Evolutionary conservation across 2,113 vertebrate species (phyloP).

Genomic region (Bubo blakistoni): DNA sequence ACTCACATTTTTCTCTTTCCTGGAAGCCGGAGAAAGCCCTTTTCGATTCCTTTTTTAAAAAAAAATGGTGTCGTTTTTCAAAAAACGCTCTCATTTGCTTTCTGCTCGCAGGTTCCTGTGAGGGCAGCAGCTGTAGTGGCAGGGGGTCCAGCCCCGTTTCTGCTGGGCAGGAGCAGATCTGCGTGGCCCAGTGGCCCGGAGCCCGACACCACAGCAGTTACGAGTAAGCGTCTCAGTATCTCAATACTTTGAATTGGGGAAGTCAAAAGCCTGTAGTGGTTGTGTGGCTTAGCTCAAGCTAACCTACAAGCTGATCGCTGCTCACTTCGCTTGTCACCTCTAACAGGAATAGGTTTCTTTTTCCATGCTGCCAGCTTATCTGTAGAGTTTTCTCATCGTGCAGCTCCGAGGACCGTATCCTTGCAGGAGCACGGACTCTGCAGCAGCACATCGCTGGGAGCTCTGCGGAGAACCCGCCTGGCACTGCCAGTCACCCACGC

Average conservation of each 20-base stretch:
- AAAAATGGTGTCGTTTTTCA: rapidly evolving
- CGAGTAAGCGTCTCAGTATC: neutral
- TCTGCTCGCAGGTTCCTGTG: neutral
- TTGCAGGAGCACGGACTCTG: neutral
- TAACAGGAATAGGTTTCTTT: neutral
- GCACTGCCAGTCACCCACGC: neutral
- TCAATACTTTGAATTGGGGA: neutral
- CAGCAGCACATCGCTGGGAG: neutral
- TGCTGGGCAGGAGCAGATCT: neutral
- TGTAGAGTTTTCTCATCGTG: neutral
- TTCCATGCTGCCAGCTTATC: rapidly evolving
- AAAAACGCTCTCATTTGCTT: rapidly evolving
- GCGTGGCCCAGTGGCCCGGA: rapidly evolving
- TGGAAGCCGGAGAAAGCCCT: neutral
- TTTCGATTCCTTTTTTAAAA: rapidly evolving
- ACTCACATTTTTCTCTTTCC: neutral
- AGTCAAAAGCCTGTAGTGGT: neutral
- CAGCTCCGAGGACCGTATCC: rapidly evolving
- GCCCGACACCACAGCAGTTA: neutral
- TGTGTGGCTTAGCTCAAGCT: neutral
- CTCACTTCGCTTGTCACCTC: neutral
- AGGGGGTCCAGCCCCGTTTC: rapidly evolving
- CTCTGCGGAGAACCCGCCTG: neutral
- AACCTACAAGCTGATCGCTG: neutral
- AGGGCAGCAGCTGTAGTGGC: rapidly evolving